phyloP scores from a whole-genome alignment of 2,797 vertebrate species.

The Argya squamiceps region DNA sequence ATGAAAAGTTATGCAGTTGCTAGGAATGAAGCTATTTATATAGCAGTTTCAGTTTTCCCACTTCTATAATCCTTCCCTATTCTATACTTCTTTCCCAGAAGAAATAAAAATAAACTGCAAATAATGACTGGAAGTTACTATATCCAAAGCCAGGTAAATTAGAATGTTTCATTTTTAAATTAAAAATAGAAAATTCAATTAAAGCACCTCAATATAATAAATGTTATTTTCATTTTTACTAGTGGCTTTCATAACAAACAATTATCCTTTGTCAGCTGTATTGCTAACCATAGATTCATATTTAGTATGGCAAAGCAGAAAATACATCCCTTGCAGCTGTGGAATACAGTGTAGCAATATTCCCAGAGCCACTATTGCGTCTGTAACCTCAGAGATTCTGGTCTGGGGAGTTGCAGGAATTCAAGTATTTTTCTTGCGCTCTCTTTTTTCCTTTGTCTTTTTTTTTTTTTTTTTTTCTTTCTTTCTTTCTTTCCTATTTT shows the following conservation, averaged over 20 bases:
- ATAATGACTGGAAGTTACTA: not conserved
- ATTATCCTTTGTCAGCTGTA: not conserved
- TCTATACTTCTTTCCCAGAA: slow-evolving; percentile 5
- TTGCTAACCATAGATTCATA: not conserved
- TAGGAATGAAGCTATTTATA: slow-evolving; percentile 47
- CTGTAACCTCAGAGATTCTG: not conserved
- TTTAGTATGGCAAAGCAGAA: not conserved
- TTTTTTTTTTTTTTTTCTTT: too few species aligned
- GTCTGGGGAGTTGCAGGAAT: not conserved
- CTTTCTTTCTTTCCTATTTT: not conserved
- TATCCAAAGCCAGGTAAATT: not conserved
- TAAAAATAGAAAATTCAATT: not conserved
- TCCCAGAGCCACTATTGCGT: not conserved
- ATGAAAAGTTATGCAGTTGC: slow-evolving; percentile 57
- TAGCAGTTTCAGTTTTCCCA: slow-evolving; percentile 13
- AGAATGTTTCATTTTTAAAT: not conserved
- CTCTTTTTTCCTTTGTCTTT: not conserved
- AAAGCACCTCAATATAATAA: not conserved
- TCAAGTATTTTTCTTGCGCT: not conserved
- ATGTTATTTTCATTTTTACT: not conserved
- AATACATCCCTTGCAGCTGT: not conserved
- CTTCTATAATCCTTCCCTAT: not conserved
- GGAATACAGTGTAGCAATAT: not conserved
- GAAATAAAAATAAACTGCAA: slow-evolving; percentile 12
- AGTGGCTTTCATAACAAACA: not conserved